These are phyloP conservation scores for Salminus brasiliensis DNA, from an alignment of 2,113 vertebrate species.

Conservation along the genomic window DNA sequence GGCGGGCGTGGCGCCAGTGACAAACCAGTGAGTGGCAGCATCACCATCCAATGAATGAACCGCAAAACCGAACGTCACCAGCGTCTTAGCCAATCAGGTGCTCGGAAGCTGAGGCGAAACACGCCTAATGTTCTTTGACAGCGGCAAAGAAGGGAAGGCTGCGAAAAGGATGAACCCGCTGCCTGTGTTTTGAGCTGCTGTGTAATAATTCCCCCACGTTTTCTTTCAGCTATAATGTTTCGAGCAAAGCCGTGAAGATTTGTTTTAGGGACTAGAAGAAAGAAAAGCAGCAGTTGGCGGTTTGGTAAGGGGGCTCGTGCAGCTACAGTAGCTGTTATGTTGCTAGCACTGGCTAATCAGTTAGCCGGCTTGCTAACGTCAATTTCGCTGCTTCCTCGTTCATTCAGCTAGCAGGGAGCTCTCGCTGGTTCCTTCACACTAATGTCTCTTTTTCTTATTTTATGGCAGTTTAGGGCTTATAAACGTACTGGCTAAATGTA, in stretches of 20 bases:
- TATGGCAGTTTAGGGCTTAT: background rate
- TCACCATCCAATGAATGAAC: constrained; percentile 57
- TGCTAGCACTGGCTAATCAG: constrained; percentile 1
- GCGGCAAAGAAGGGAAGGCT: background rate
- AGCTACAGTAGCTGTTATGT: background rate
- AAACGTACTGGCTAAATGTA: no score
- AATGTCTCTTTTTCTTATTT: background rate
- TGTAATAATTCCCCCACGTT: background rate
- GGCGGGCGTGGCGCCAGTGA: background rate
- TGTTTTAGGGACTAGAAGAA: background rate
- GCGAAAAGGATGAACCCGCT: constrained; percentile 23
- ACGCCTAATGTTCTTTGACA: constrained; percentile 36
- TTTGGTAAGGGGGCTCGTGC: constrained; percentile 22
- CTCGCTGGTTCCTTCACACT: no score
- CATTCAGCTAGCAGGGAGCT: background rate
- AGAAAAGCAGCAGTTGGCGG: background rate
- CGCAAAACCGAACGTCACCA: background rate
- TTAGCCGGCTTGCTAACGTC: background rate
- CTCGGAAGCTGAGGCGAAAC: fast-evolving
- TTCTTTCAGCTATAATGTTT: constrained; percentile 4
- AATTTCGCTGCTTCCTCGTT: background rate
- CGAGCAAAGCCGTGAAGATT: background rate
- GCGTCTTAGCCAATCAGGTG: constrained; percentile 58
- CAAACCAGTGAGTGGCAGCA: background rate
- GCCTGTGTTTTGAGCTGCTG: background rate